A percentile compares a stretch with the other conserved stretches of the same genome.
Conservation (phyloP, 2,888 invertebrate species). For the Caenorhabditis sp. region DNA sequence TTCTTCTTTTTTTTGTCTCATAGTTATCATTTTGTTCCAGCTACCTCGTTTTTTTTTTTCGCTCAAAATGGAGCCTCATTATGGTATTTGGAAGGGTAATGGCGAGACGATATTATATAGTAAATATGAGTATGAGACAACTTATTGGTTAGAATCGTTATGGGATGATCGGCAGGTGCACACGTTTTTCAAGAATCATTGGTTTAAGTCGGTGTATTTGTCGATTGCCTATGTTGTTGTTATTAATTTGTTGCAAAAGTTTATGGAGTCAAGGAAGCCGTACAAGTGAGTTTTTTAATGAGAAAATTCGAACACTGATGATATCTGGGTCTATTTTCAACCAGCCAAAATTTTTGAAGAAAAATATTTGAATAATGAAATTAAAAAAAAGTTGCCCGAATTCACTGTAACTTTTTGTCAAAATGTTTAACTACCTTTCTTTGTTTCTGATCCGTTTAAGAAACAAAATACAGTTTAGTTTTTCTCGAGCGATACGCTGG, state of each 20-base stretch:
- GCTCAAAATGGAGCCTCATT: background rate
- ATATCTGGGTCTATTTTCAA: too few species aligned
- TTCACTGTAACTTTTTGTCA: too few species aligned
- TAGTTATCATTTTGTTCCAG: background rate
- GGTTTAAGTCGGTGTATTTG: slow-evolving; percentile 56
- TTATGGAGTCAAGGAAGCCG: slow-evolving; percentile 72
- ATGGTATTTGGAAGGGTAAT: slow-evolving; percentile 53
- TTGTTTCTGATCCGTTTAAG: too few species aligned
- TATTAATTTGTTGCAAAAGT: slow-evolving; percentile 72
- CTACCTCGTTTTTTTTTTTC: too few species aligned
- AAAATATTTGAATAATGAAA: too few species aligned
- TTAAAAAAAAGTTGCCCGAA: too few species aligned
- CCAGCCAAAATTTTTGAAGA: too few species aligned
- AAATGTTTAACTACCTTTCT: too few species aligned
- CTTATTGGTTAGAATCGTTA: slow-evolving; percentile 25
- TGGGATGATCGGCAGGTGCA: slow-evolving; percentile 43
- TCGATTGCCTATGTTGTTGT: slow-evolving; percentile 72
- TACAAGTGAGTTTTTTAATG: slow-evolving; percentile 53
- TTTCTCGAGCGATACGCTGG: too few species aligned
- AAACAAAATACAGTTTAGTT: too few species aligned
- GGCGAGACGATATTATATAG: slow-evolving; percentile 56
- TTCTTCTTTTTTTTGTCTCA: background rate
- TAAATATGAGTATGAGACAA: slow-evolving; percentile 50
- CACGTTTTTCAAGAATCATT: slow-evolving; percentile 54
- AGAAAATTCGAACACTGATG: background rate